Evolutionary conservation across 2,797 vertebrate genomes (phyloP).

Genomic region (Enteromius paludinosus): DNA sequence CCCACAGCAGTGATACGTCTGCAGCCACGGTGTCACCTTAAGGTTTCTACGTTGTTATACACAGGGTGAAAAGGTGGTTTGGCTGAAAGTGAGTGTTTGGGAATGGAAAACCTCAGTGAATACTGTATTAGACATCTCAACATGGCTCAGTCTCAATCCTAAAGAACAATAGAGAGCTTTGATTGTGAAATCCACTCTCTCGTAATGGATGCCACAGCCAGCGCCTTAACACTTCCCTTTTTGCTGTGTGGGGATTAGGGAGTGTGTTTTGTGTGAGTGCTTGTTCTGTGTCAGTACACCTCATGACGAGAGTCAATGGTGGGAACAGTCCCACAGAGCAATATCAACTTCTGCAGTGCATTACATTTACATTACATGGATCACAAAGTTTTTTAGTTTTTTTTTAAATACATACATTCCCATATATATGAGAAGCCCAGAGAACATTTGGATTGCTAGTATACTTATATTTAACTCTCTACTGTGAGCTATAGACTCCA

Average conservation of each 20-base stretch:
- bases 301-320: constrained; percentile 38
- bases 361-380: constrained; percentile 25
- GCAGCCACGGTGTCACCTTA: constrained; percentile 31
- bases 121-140: constrained; percentile 64
- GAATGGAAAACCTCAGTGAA: constrained; percentile 64
- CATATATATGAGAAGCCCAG: neutral
- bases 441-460: neutral
- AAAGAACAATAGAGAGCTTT: constrained; percentile 72
- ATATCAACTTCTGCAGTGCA: constrained; percentile 30
- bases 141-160: constrained; percentile 67
- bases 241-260: constrained; percentile 37
- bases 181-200: constrained; percentile 66
- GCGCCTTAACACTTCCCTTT: constrained; percentile 66
- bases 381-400: constrained; percentile 14
- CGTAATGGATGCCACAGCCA: constrained; percentile 70
- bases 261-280: constrained; percentile 34
- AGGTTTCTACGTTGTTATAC: constrained; percentile 47
- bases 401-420: neutral
- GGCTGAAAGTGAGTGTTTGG: constrained; percentile 48
- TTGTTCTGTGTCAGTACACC: constrained; percentile 49
- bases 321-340: constrained; percentile 29
- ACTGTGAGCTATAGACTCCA: neutral
- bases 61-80: constrained; percentile 50
- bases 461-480: neutral
- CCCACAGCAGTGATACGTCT: constrained; percentile 20